These are phyloP conservation scores for Phylloscopus trochilus DNA, from an alignment of 2,113 vertebrate genomes.

Conservation along the genomic window DNA sequence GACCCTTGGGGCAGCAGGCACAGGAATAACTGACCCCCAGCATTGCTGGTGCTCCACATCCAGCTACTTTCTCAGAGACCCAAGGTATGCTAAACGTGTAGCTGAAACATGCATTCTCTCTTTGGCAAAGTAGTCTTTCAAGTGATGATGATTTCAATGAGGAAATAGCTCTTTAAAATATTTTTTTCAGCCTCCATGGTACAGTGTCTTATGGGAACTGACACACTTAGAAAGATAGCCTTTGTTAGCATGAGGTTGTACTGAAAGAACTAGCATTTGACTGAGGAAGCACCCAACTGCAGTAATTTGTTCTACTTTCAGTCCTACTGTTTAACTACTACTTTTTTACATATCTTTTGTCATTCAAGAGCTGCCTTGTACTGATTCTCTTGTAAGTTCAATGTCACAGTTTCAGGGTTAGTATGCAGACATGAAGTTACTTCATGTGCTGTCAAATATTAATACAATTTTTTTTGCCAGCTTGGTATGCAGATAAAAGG, in stretches of 20 bases:
- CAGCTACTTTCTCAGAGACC: neutral
- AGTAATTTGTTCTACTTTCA: neutral
- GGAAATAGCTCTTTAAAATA: neutral
- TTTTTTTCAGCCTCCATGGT: neutral
- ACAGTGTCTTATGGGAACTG: neutral
- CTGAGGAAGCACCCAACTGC: neutral
- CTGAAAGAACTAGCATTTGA: neutral
- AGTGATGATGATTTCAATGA: neutral
- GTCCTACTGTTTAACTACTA: neutral
- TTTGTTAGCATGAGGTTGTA: neutral
- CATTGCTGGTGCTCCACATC: neutral
- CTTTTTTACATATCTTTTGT: neutral
- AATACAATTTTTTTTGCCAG: neutral
- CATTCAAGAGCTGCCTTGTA: neutral
- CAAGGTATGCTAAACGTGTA: neutral
- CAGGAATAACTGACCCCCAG: neutral
- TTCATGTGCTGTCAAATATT: neutral
- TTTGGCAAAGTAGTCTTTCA: neutral
- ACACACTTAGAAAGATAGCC: neutral
- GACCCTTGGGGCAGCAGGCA: accelerated
- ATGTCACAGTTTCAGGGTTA: neutral
- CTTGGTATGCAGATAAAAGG: neutral
- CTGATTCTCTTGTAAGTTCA: neutral
- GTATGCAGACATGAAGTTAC: neutral
- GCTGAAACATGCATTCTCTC: neutral